Conservation (phyloP, 1,140 invertebrate species). For the Liolophura sinensis region DNA sequence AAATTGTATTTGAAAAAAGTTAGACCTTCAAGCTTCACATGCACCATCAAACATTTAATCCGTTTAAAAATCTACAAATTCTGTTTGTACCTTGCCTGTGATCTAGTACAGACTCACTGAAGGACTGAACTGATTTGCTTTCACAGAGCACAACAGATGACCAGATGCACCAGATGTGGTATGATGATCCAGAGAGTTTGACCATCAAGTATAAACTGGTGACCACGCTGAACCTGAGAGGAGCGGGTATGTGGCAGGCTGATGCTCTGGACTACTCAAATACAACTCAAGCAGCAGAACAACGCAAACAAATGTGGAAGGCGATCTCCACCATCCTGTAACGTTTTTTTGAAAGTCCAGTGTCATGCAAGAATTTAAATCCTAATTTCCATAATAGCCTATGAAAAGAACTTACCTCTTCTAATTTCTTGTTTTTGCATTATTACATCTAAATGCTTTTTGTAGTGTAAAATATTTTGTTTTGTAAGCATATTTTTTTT, state of each 20-base stretch:
- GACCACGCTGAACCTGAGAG: slow-evolving; percentile 36
- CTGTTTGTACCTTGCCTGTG: too few species aligned
- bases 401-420: too few species aligned
- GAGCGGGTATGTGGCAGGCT: slow-evolving; percentile 59
- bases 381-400: too few species aligned
- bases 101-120: too few species aligned
- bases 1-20: too few species aligned
- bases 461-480: too few species aligned
- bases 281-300: slow-evolving; percentile 18
- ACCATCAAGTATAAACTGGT: slow-evolving; percentile 45
- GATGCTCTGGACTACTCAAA: slow-evolving; percentile 49
- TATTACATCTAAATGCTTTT: too few species aligned
- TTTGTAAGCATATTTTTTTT: too few species aligned
- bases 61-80: too few species aligned
- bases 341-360: not conserved
- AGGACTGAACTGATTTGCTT: not conserved
- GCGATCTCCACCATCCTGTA: slow-evolving; percentile 22
- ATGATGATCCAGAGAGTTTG: slow-evolving; percentile 51
- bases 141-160: slow-evolving; percentile 12
- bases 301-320: slow-evolving; percentile 40
- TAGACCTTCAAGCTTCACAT: too few species aligned
- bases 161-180: slow-evolving; percentile 49
- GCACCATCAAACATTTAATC: too few species aligned
- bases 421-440: too few species aligned
- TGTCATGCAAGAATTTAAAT: not conserved